Evolutionary conservation across 1,140 invertebrate genomes (phyloP).

Genomic region (Eriosoma lanigerum): DNA sequence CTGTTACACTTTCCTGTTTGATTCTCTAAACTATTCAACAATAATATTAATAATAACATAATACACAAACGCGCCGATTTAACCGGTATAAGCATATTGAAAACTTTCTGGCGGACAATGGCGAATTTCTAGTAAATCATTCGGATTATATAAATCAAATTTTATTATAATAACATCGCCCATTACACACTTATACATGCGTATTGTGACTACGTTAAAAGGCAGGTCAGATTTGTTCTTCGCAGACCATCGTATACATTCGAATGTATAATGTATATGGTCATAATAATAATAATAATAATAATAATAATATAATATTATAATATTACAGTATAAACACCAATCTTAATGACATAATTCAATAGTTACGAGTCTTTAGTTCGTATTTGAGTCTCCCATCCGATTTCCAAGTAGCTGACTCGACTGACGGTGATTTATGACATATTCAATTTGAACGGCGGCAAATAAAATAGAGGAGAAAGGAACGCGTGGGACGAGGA

Average conservation of each 20-base stretch:
- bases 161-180: conserved; percentile 32
- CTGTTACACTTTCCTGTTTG: conserved; percentile 37
- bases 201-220: conserved; percentile 4
- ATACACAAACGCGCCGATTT: not conserved
- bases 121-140: not conserved
- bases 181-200: conserved; percentile 2
- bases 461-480: conserved; percentile 27
- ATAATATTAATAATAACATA: conserved; percentile 17
- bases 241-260: too few relatives aligned
- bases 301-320: too few relatives aligned
- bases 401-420: not conserved
- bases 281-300: too few relatives aligned
- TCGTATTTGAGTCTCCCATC: not conserved
- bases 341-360: too few relatives aligned
- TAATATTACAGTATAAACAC: too few relatives aligned
- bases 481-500: conserved; percentile 39
- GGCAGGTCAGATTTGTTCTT: conserved; percentile 31
- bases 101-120: conserved; percentile 14
- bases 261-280: too few relatives aligned
- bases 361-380: too few relatives aligned
- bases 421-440: conserved; percentile 25
- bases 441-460: conserved; percentile 21
- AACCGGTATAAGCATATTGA: not conserved
- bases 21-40: not conserved
- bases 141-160: conserved; percentile 12